Conservation (phyloP, 2,797 vertebrate species). For the Amblyraja radiata region DNA sequence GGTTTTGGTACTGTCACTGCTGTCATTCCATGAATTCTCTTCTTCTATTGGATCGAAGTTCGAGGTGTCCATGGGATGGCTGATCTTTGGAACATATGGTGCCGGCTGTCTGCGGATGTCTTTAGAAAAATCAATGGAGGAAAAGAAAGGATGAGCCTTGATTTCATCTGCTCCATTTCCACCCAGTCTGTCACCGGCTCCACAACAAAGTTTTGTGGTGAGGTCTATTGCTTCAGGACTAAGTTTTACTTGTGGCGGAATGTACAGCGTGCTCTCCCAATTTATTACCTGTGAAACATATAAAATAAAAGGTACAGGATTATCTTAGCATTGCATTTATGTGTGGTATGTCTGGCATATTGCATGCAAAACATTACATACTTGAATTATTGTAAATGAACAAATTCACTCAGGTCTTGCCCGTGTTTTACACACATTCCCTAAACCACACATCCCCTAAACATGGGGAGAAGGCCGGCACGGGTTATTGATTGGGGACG, state of each 20-base stretch:
- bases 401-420: constrained; percentile 74
- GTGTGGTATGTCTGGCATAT: no score
- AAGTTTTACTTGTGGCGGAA: constrained; percentile 86
- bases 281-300: constrained; percentile 78
- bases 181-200: constrained; percentile 82
- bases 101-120: constrained; percentile 89
- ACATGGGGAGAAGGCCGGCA: constrained; percentile 32
- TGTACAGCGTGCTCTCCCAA: constrained; percentile 94
- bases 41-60: constrained; percentile 98
- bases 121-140: constrained; percentile 78
- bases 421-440: constrained; percentile 64
- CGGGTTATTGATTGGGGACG: no score
- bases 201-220: constrained; percentile 85
- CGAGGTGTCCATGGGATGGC: constrained; percentile 96
- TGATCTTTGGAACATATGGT: constrained; percentile 88
- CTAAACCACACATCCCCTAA: constrained; percentile 8
- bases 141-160: constrained; percentile 87
- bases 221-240: constrained; percentile 86
- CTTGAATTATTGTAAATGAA: constrained; percentile 8
- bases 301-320: not conserved
- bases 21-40: constrained; percentile 81
- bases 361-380: not conserved
- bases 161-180: constrained; percentile 86
- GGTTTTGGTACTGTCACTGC: constrained; percentile 76
- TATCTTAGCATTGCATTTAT: not conserved